Base-by-base conservation (phyloP, 2,888 invertebrate species). In the Balanococcus diminutus region DNA sequence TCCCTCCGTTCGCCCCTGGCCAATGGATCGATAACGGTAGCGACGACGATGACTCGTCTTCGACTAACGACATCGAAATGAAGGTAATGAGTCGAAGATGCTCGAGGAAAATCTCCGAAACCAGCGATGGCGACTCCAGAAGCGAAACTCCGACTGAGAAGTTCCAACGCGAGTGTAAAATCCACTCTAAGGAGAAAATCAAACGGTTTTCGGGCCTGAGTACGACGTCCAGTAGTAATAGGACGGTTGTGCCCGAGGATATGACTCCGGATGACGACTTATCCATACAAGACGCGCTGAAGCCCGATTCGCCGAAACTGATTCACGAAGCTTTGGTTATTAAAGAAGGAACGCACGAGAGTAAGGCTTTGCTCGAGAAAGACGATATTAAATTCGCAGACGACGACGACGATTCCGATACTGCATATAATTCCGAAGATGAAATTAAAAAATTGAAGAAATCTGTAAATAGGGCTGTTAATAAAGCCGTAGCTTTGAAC, bases 1-100 rank as follows among this genome's bases (percentile, higher is more conserved):
- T 96, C 88, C 96, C 96, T 6, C 96, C 96, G 0, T 89, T 89
- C 72, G 88, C 89, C 22, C 89, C 89, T 2, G 88, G 88, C 25
- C 75, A 84, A 31, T 84, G 84, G 84, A 32, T 84, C n/a, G 84
- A 84, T 46, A 72, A 84, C 14, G 75, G 84, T n/a, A 84, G 42
- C 28, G 84, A 75, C 46, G 42, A 75, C 9, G 83, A 83, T 32
- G 56, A 61, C 39, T 75, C 42, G 0, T 84, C 75, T 16, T 31
- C 19, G 16, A 42, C 28, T 16, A 42, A 84, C 32, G 46, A 42
- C n/a, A 84, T 84, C 11, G 75, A 84, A 31, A 84, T 84, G 84
- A 36, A 46, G 28, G 79, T 84, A 3, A 36, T 84, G 1, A 28
- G 67, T 42, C 19, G 42, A 9, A 83, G 56, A 22, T 25, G 75